phyloP scores from a whole-genome alignment of 2,113 vertebrate genomes.

The Istiophorus platypterus region DNA sequence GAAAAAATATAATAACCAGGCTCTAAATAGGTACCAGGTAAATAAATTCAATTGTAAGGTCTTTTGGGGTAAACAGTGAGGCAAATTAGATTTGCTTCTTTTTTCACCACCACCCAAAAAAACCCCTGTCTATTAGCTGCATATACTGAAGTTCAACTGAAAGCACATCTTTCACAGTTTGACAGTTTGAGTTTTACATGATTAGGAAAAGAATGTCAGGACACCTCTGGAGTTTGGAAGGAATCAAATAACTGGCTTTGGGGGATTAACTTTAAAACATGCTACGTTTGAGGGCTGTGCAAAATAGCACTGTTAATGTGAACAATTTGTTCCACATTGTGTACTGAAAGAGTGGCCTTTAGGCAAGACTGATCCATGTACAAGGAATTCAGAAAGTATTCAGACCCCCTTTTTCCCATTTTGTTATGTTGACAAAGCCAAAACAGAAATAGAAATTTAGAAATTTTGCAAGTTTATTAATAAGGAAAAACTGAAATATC shows the following conservation, averaged over 20 bases:
- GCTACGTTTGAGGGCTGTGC: not conserved
- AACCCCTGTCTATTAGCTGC: not conserved
- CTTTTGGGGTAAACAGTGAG: not conserved
- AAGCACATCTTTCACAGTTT: not conserved
- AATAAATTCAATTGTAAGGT: not conserved
- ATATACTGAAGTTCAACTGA: not conserved
- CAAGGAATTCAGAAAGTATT: no score
- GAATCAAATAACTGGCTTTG: conserved; percentile 35
- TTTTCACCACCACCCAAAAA: not conserved
- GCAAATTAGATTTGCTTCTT: not conserved
- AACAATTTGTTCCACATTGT: conserved; percentile 18
- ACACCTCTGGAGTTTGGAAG: conserved; percentile 21
- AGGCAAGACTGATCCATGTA: not conserved
- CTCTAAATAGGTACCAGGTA: not conserved
- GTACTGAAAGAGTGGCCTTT: conserved; percentile 18
- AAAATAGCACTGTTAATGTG: not conserved
- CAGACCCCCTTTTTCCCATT: no score
- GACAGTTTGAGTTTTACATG: conserved; percentile 19
- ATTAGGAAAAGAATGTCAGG: conserved; percentile 13
- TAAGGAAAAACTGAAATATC: no score
- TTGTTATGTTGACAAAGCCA: no score
- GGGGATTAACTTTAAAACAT: conserved; percentile 42
- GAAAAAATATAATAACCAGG: not conserved
- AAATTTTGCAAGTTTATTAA: no score
- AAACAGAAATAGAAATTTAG: no score